Conservation (phyloP, 2,888 invertebrate species). For the Venusia cambrica region DNA sequence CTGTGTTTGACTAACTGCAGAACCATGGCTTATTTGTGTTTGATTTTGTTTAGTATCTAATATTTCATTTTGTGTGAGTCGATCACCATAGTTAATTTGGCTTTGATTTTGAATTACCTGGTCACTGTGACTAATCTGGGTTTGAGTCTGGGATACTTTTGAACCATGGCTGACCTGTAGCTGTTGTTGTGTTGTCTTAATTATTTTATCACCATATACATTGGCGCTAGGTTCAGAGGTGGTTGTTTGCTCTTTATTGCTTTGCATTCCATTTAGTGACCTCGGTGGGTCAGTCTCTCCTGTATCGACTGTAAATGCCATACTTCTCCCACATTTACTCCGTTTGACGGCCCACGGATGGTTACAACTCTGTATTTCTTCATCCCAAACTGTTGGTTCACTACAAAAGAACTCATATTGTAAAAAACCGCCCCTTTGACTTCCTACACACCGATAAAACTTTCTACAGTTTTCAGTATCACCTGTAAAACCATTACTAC, state of each 20-base stretch:
- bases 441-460: conserved; percentile 89
- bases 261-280: no score
- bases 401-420: conserved; percentile 88
- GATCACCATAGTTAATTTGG: conserved; percentile 47
- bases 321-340: conserved; percentile 54
- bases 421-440: conserved; percentile 82
- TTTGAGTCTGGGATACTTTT: conserved; percentile 46
- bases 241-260: no score
- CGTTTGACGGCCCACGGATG: conserved; percentile 83
- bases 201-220: conserved; percentile 17
- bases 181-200: conserved; percentile 40
- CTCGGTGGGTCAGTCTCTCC: conserved; percentile 7
- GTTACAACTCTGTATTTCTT: conserved; percentile 85
- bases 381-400: conserved; percentile 90
- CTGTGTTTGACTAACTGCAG: conserved; percentile 49
- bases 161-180: conserved; percentile 46
- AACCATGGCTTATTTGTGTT: conserved; percentile 45
- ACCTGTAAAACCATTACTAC: conserved; percentile 86
- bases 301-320: conserved; percentile 22
- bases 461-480: conserved; percentile 87
- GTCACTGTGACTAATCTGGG: conserved; percentile 43
- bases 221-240: conserved; percentile 15
- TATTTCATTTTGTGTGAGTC: conserved; percentile 25
- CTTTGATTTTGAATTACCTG: conserved; percentile 48
- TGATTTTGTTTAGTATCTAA: conserved; percentile 43